Conservation (phyloP, 2,888 invertebrate species). For the Tinea pellionella region DNA sequence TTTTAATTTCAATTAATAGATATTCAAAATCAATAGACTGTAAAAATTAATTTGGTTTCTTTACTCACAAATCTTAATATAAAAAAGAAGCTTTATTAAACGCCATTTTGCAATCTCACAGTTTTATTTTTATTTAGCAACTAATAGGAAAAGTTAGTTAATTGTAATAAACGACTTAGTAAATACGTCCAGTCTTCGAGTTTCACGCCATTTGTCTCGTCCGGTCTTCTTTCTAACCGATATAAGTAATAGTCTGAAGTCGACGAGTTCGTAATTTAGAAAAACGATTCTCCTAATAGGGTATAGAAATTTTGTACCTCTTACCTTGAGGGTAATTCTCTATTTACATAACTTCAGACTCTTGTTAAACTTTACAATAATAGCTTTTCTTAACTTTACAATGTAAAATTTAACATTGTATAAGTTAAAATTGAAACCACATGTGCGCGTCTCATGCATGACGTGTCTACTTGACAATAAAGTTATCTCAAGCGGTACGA, state of each 20-base stretch:
- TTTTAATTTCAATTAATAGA: constrained; percentile 35
- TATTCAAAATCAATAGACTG: neutral
- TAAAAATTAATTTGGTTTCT: neutral
- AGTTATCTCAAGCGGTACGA: no score
- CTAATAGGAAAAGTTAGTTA: constrained; percentile 44
- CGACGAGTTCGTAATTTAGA: constrained; percentile 40
- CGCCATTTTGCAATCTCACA: neutral
- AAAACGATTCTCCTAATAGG: constrained; percentile 31
- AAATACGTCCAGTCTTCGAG: constrained; percentile 35
- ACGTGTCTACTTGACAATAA: no score
- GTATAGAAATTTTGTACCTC: neutral
- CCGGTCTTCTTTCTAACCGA: constrained; percentile 5
- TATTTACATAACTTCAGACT: neutral
- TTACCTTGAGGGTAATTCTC: neutral
- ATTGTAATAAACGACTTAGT: constrained; percentile 44
- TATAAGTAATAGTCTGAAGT: constrained; percentile 30
- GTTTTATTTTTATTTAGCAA: constrained; percentile 33
- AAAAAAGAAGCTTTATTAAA: neutral
- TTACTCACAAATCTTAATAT: neutral
- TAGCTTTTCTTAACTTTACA: no score
- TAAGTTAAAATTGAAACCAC: no score
- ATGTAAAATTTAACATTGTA: no score
- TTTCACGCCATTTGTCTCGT: constrained; percentile 41
- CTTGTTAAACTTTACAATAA: neutral
- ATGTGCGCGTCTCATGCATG: no score